Evolutionary conservation across 2,888 invertebrate genomes (phyloP), one percentile per base, ranked within the genome.

Genomic region (Erannis defoliaria): DNA sequence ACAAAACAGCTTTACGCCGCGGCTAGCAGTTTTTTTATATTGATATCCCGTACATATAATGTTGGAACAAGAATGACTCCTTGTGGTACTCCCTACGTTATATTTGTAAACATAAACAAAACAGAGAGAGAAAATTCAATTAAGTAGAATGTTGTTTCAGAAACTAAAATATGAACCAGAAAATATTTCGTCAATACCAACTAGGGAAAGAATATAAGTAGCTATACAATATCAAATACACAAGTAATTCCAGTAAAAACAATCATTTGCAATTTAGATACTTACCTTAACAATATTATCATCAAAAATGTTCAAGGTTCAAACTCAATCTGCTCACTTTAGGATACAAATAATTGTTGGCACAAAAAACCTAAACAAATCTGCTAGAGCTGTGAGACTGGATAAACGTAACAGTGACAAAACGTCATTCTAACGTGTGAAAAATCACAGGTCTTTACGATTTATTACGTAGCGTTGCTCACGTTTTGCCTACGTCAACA

Each of bases 301-400:
- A 12, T 18, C 2, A 12, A 10, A 46, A 18, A 31, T 10, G 10
- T 19, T 35, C 49, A 49, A 49, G 35, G 49, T 35, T 9, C 19
- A 33, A 33, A 18, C 33, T 26, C 6, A 16, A 21, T 14, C 46
- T 16, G 35, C 33, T 49, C 40, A 40, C 1, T 10, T 14, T 21
- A 40, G 9, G 19, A 43, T 45, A 14, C 26, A 21, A 49, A 23
- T 37, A 37, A 35, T 38, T 26, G 16, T 38, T 37, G 14, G 45
- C 26, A 31, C 21, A 58, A 58, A 51, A 38, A 51, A 16, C 45
- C 16, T 5, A 57, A 51, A 58, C 38, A 58, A 58, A 46, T 43
- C n/a, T 31, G 18, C 49, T 19, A 37, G 19, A 48, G 16, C 5
- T 18, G 26, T 21, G 16, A 21, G 35, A 54, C 48, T 48, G 48